Conservation (phyloP, 2,888 invertebrate genomes). For the Theodoxus fluviatilis region DNA sequence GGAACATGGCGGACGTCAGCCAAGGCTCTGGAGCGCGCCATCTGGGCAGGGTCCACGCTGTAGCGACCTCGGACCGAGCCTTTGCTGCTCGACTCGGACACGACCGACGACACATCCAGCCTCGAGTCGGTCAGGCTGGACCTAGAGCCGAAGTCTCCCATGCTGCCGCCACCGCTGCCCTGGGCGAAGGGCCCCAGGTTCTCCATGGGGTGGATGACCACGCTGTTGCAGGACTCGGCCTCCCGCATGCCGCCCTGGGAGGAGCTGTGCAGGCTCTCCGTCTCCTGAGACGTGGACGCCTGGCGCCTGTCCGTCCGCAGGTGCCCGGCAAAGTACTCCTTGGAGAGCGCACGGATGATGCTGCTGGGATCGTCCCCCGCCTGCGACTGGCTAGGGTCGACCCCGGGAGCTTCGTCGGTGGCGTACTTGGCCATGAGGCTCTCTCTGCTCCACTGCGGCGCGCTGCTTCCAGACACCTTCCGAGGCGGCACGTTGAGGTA, state of each 20-base stretch:
- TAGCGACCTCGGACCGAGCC: constrained; percentile 34
- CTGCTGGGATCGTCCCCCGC: constrained; percentile 40
- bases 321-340: constrained; percentile 50
- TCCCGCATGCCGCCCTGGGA: constrained; percentile 45
- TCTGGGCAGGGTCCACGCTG: constrained; percentile 44
- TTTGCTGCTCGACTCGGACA: constrained; percentile 27
- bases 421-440: constrained; percentile 37
- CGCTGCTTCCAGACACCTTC: no score
- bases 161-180: no score
- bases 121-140: constrained; percentile 40
- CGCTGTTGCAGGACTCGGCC: constrained; percentile 55
- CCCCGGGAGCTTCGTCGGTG: constrained; percentile 30
- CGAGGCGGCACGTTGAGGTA: no score
- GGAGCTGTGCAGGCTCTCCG: no score
- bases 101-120: constrained; percentile 35
- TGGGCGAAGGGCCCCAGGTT: constrained; percentile 46
- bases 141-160: constrained; percentile 48
- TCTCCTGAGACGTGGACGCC: constrained; percentile 39
- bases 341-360: constrained; percentile 55
- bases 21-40: no score
- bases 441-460: no score
- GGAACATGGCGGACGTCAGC: no score
- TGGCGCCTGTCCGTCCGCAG: constrained; percentile 30
- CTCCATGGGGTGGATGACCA: constrained; percentile 52
- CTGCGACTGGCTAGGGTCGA: neutral